phyloP scores from a whole-genome alignment of 2,113 vertebrate genomes.

The Gambusia affinis region DNA sequence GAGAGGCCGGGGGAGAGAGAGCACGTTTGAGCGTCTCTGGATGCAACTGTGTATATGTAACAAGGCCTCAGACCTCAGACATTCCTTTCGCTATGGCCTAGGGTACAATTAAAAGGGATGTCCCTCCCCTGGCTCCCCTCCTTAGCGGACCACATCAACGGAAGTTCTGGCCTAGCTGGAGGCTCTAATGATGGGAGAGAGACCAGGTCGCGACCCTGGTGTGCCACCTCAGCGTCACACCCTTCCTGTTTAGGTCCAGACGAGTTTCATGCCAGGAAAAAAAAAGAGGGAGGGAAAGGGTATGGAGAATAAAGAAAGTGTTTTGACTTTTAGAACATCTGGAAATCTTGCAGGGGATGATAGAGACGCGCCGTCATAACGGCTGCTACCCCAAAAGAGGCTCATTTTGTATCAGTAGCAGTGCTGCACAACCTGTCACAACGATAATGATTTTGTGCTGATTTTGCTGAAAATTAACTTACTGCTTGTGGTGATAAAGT shows the following conservation, averaged over 20 bases:
- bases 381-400: conserved; percentile 1
- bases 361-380: conserved; percentile 14
- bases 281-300: conserved; percentile 33
- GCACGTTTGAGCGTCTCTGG: conserved; percentile 60
- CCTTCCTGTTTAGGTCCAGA: conserved; percentile 78
- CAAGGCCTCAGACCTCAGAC: conserved; percentile 83
- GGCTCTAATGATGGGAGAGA: conserved; percentile 79
- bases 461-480: conserved; percentile 2
- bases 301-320: conserved; percentile 34
- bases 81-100: conserved; percentile 81
- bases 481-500: not conserved
- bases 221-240: conserved; percentile 79
- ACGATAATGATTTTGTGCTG: conserved; percentile 8
- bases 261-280: conserved; percentile 57
- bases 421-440: not conserved
- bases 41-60: conserved; percentile 67
- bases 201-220: conserved; percentile 80
- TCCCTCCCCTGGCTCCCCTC: conserved; percentile 80
- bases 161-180: conserved; percentile 78
- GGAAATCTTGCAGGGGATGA: conserved; percentile 22
- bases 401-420: not conserved
- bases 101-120: conserved; percentile 82
- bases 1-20: conserved; percentile 58
- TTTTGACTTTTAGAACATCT: conserved; percentile 40
- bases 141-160: conserved; percentile 80